Evolutionary conservation across 2,113 vertebrate species (phyloP).

Genomic region (Mugil cephalus): DNA sequence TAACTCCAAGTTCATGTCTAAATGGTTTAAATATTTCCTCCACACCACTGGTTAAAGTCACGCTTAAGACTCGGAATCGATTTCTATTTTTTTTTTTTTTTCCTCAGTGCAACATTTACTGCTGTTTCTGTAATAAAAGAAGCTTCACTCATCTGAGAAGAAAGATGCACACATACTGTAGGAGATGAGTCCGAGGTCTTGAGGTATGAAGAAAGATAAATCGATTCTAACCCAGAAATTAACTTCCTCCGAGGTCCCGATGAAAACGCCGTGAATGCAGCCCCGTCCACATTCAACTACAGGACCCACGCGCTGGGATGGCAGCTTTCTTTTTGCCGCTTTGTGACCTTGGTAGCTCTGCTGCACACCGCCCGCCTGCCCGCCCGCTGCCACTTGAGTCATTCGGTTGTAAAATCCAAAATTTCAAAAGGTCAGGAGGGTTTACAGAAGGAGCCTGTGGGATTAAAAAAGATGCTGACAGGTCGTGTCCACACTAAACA

Average conservation of each 20-base stretch:
- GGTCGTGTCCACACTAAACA: slow-evolving; percentile 16
- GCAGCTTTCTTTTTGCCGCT: slow-evolving; percentile 35
- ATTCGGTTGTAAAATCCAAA: slow-evolving; percentile 53
- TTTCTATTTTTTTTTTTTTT: no score
- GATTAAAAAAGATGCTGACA: slow-evolving; percentile 39
- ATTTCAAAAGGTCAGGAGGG: slow-evolving; percentile 60
- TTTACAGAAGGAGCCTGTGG: slow-evolving; percentile 33
- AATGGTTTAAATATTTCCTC: no score
- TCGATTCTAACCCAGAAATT: slow-evolving; percentile 18
- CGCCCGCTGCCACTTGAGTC: slow-evolving; percentile 16
- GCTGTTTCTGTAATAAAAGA: neutral
- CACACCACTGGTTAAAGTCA: no score
- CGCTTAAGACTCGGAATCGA: no score
- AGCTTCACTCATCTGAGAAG: neutral
- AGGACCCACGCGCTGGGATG: slow-evolving; percentile 11
- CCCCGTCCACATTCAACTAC: slow-evolving; percentile 3
- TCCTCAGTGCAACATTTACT: no score
- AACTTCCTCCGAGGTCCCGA: slow-evolving; percentile 1
- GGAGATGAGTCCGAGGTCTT: neutral
- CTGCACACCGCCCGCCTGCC: slow-evolving; percentile 6
- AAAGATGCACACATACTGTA: neutral
- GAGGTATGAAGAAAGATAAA: neutral
- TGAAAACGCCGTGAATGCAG: neutral
- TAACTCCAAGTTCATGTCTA: no score
- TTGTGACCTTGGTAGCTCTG: slow-evolving; percentile 26